These are phyloP conservation scores for Doris montereyensis DNA, from an alignment of 2,888 invertebrate genomes.

Conservation along the genomic window DNA sequence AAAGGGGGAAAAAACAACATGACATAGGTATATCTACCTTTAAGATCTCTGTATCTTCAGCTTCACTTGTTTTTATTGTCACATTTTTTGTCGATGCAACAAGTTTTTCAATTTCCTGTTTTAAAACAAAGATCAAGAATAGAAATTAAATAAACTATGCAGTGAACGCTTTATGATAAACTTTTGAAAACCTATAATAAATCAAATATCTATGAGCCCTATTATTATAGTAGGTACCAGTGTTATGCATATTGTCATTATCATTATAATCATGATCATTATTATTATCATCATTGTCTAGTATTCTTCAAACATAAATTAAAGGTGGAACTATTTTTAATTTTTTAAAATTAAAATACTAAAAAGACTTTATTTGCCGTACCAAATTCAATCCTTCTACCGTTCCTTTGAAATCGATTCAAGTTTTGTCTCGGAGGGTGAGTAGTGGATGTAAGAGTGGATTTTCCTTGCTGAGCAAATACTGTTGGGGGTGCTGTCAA, in stretches of 20 bases:
- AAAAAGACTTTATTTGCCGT: slow-evolving; percentile 41
- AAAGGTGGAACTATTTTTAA: too few relatives aligned
- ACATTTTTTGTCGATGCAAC: slow-evolving; percentile 77
- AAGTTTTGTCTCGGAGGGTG: slow-evolving; percentile 76
- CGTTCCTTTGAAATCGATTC: slow-evolving; percentile 83
- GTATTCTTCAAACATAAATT: too few relatives aligned
- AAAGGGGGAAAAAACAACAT: too few relatives aligned
- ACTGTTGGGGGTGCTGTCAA: slow-evolving; percentile 59
- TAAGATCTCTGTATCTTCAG: slow-evolving; percentile 58
- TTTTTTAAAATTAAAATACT: not conserved
- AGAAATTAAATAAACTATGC: not conserved
- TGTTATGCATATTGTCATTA: too few relatives aligned
- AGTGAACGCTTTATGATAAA: too few relatives aligned
- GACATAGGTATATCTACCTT: too few relatives aligned
- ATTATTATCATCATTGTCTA: too few relatives aligned
- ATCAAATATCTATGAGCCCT: too few relatives aligned
- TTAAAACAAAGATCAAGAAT: slow-evolving; percentile 41
- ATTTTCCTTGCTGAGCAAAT: slow-evolving; percentile 74
- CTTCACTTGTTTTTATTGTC: slow-evolving; percentile 40
- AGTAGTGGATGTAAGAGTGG: slow-evolving; percentile 73
- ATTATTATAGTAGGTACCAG: too few relatives aligned
- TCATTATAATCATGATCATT: too few relatives aligned
- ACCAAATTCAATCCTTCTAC: slow-evolving; percentile 88
- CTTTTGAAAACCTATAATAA: too few relatives aligned
- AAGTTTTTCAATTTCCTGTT: slow-evolving; percentile 82